Evolutionary conservation across 1,140 invertebrate genomes (phyloP), one percentile per base, ranked within the genome.

Genomic region (Metaphire vulgaris): DNA sequence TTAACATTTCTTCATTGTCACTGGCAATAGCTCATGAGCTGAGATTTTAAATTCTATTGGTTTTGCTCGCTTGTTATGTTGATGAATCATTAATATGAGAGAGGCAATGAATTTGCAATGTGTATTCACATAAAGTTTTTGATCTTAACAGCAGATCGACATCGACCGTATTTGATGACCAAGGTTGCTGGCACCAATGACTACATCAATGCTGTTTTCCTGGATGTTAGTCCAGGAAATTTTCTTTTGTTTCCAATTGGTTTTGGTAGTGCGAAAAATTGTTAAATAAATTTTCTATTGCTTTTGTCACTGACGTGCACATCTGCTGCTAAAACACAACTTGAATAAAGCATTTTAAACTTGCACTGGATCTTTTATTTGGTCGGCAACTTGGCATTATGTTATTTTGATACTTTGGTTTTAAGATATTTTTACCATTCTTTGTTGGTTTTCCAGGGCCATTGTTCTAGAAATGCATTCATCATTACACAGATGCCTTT

Each of bases 171-270:
- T 72, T 77, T 85, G 33, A 83, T 80, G 75, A 83, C 82, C 12
- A 79, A 79, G 29, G 79, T 75, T 29, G 81, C 83, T n/a, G 83
- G 81, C 12, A 77, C 80, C 33, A 86, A 84, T 71, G 82, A 84
- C 77, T 86, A 86, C 78, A 85, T 86, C 72, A 86, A 86, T 78
- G 85, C 84, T 72, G 81, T 84, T 16, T 86, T 85, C 75, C 67
- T 83, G 2, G 84, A 86, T 79, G 85, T 86, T 80, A 81, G 85
- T 83, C 72, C 16, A 2, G 69, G 15, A 41, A 12, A 30, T 71
- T 30, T 29, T 1, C 31, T 30, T 21, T 30, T 26, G 26, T 69
- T 12, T 69, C 6, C 14, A 14, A 28, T 14, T 69, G 26, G 14
- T 2, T 69, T 69, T 69, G 2, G 41, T n/a, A n/a, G n/a, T n/a